These are phyloP conservation scores for Tachycineta bicolor DNA, from an alignment of 2,113 vertebrate species.

Conservation along the genomic window DNA sequence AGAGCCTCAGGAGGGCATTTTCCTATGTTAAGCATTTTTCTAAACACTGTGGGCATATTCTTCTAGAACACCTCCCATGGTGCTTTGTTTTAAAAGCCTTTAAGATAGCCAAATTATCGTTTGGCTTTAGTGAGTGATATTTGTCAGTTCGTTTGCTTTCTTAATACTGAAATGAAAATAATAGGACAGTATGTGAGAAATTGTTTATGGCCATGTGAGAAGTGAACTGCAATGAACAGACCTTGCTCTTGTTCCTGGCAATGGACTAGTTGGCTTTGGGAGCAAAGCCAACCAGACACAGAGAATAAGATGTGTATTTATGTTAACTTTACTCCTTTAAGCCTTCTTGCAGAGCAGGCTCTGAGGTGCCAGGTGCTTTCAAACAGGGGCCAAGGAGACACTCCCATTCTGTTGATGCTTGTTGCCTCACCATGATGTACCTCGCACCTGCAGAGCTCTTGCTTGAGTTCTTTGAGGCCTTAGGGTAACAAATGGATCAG, in stretches of 20 bases:
- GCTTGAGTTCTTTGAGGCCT: not conserved
- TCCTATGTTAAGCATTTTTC: conserved; percentile 15
- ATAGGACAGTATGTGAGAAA: not conserved
- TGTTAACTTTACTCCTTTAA: not conserved
- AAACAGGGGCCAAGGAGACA: not conserved
- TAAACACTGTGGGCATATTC: not conserved
- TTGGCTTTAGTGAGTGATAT: not conserved
- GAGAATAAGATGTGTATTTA: not conserved
- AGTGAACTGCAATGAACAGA: not conserved
- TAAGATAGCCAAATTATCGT: not conserved
- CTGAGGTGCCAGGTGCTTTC: not conserved
- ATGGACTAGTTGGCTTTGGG: not conserved
- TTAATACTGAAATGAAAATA: not conserved
- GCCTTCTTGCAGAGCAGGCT: not conserved
- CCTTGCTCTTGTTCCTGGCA: not conserved
- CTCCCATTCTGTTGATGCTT: not conserved
- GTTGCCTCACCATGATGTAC: not conserved
- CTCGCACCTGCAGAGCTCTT: not conserved
- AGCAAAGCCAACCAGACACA: not conserved
- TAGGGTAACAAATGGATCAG: not conserved
- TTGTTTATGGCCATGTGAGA: not conserved
- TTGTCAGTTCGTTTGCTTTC: not conserved
- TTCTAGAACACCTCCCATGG: not conserved
- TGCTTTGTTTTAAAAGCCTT: conserved; percentile 5
- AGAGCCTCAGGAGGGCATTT: not conserved